Conservation (phyloP, 2,888 invertebrate genomes). For the Cenopis cana region DNA sequence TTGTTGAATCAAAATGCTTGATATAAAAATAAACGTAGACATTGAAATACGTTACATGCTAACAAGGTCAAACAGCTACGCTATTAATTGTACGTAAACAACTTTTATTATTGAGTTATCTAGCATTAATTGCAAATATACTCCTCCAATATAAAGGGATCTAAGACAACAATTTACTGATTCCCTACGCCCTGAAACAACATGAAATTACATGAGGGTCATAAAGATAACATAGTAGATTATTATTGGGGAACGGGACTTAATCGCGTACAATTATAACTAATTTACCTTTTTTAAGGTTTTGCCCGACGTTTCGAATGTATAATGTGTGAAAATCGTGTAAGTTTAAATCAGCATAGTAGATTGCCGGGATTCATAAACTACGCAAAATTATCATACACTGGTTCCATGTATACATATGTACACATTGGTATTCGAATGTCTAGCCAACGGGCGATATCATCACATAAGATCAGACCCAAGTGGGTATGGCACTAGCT, state of each 20-base stretch:
- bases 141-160: not conserved
- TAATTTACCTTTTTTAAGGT: no score
- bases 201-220: not conserved
- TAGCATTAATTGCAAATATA: not conserved
- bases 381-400: not conserved
- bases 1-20: not conserved
- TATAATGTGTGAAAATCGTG: no score
- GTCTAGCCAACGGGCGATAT: not conserved
- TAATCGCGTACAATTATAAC: no score
- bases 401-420: not conserved
- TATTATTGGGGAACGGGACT: no score
- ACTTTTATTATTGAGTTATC: constrained; percentile 9
- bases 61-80: constrained; percentile 18
- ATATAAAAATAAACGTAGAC: not conserved
- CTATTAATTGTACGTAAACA: constrained; percentile 21
- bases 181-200: not conserved
- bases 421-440: no score
- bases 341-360: no score
- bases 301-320: no score
- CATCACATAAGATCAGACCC: no score
- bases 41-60: not conserved
- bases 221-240: not conserved
- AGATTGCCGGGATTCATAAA: not conserved
- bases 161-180: not conserved
- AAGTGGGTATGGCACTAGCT: no score